Conservation (phyloP, 1,140 invertebrate species). For the Eumeta japonica region DNA sequence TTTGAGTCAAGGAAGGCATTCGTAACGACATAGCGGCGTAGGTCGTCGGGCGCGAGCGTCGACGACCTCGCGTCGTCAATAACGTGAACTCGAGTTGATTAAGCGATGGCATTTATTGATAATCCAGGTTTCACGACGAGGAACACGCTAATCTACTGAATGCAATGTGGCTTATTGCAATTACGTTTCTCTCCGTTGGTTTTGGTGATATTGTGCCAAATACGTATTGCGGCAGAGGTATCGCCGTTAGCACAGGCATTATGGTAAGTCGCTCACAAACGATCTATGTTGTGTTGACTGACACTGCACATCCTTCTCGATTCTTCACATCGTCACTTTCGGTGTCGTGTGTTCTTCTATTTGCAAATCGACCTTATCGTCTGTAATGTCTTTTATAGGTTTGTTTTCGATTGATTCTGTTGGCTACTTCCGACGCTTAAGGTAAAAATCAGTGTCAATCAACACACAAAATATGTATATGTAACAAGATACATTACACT, state of each 20-base stretch:
- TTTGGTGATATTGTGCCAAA: slow-evolving; percentile 99
- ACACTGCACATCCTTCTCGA: slow-evolving; percentile 16
- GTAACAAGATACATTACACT: slow-evolving; percentile 36
- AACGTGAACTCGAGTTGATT: too few relatives aligned
- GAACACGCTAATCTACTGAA: slow-evolving; percentile 97
- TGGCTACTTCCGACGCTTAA: too few relatives aligned
- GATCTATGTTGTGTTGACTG: slow-evolving; percentile 49
- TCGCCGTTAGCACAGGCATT: slow-evolving; percentile 96
- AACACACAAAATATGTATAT: slow-evolving; percentile 32
- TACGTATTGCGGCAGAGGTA: slow-evolving; percentile 97
- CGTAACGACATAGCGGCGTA: too few relatives aligned
- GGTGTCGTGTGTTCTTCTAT: neutral
- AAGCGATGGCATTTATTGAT: slow-evolving; percentile 50
- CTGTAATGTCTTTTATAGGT: slow-evolving; percentile 11
- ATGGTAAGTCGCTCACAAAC: slow-evolving; percentile 79
- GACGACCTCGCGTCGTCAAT: too few relatives aligned
- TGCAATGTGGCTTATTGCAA: slow-evolving; percentile 98
- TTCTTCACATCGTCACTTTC: neutral
- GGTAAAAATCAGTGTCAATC: too few relatives aligned
- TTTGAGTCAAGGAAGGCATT: too few relatives aligned
- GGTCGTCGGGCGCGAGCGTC: too few relatives aligned
- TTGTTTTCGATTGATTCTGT: too few relatives aligned
- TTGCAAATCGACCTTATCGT: neutral
- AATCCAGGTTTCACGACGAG: slow-evolving; percentile 88
- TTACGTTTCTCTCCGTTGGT: slow-evolving; percentile 96